These are phyloP conservation scores for Oceanodroma leucorhoa DNA, from an alignment of 2,797 vertebrate species.

Conservation along the genomic window DNA sequence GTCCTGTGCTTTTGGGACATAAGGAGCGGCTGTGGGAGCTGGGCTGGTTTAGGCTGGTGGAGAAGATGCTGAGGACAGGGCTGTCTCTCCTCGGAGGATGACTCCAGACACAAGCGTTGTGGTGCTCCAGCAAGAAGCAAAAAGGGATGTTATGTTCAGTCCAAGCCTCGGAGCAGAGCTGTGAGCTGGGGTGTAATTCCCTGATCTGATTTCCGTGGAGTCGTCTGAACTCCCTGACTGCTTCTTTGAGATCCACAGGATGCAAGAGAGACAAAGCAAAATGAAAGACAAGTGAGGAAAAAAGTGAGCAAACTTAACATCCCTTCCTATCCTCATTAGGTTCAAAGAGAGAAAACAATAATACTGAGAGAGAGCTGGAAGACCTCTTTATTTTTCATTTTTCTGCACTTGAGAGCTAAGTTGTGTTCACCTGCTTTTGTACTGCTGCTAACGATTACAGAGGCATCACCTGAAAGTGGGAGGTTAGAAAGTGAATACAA, in stretches of 20 bases:
- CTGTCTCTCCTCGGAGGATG: not conserved
- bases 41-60: not conserved
- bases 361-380: not conserved
- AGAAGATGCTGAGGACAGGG: not conserved
- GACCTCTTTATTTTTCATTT: not conserved
- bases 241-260: not conserved
- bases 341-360: not conserved
- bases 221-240: not conserved
- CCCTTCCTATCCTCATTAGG: not conserved
- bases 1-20: not conserved
- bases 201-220: not conserved
- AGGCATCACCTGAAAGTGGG: not conserved
- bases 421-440: not conserved
- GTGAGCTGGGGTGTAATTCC: not conserved
- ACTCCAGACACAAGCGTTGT: accelerated
- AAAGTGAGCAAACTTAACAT: not conserved
- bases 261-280: not conserved
- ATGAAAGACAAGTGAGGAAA: not conserved
- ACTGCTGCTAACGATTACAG: not conserved
- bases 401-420: not conserved
- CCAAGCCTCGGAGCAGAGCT: not conserved
- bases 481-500: not conserved
- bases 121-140: not conserved
- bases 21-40: not conserved
- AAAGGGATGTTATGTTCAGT: not conserved